Evolutionary conservation across 2,888 invertebrate genomes (phyloP), one percentile per base, ranked within the genome.

Genomic region (Cyclophora punctaria): DNA sequence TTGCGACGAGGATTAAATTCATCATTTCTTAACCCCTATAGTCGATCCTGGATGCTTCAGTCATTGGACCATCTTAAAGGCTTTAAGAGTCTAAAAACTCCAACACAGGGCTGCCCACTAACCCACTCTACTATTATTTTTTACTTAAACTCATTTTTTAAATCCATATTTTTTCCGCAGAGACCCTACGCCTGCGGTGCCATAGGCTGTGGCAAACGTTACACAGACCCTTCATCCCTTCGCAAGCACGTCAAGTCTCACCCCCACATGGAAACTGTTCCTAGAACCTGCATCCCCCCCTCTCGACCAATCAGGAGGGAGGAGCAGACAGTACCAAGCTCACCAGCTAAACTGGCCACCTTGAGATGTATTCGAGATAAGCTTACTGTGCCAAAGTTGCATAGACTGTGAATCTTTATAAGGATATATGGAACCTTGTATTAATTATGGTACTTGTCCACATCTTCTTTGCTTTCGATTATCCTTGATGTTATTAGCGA

Each of bases 151-250:
- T 3, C 4, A 41, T 2, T 7, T 3, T 33, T 4, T 37, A 34
- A 5, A 20, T 5, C 41, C 4, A 44, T 42, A 41, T 34, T 20
- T 7, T 41, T 33, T 51, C 71, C 64, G 1, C 88, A 98, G 95
- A 96, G 97, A 84, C 98, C 98, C 0, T 98, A 97, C 80, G 96
- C 95, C 1, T 98, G 98, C 65, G 96, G 96, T 66, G 93, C 96
- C 20, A 83, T 90, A 0, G 97, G 96, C 2, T 98, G 98, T 72
- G 92, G 92, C 4, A 98, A 98, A 78, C 92, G 96, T 41, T 98
- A 98, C 86, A 98, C 98, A 0, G 98, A 98, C 76, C 98, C 98
- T 0, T 97, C 97, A 48, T 97, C 97, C 47, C 90, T 98, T 1
- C 90, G 98, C 41, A 98, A 98, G 72, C 98, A 98, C 82, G 95